These are phyloP conservation scores for Rhinophrynus dorsalis DNA, from an alignment of 2,797 vertebrate genomes.

Conservation along the genomic window DNA sequence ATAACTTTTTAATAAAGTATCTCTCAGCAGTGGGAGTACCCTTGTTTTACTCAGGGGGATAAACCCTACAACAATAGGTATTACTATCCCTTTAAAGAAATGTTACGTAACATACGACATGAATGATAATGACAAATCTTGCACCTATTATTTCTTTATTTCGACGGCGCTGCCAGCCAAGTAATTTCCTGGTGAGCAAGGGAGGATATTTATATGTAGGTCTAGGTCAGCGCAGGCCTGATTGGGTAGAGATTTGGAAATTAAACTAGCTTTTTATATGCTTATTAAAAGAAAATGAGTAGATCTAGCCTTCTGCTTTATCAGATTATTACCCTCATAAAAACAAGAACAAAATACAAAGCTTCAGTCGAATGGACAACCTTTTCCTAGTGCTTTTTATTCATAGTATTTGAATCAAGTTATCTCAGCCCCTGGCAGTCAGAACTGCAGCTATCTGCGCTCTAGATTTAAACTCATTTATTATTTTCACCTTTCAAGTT, in stretches of 20 bases:
- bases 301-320: neutral
- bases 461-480: too few species aligned
- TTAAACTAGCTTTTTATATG: slow-evolving; percentile 6
- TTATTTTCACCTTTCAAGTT: too few species aligned
- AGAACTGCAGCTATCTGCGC: neutral
- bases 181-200: neutral
- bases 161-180: neutral
- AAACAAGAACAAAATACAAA: neutral
- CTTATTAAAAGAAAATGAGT: neutral
- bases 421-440: neutral
- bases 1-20: too few species aligned
- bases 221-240: neutral
- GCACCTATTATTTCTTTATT: neutral
- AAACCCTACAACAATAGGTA: too few species aligned
- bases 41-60: too few species aligned
- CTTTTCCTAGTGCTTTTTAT: neutral
- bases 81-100: too few species aligned
- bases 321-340: neutral
- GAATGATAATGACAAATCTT: neutral
- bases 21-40: too few species aligned
- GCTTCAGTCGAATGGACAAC: neutral
- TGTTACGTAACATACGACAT: too few species aligned
- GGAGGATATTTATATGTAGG: neutral
- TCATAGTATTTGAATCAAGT: neutral
- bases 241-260: neutral